Conservation (phyloP, 2,113 vertebrate species). For the Panthera tigris region DNA sequence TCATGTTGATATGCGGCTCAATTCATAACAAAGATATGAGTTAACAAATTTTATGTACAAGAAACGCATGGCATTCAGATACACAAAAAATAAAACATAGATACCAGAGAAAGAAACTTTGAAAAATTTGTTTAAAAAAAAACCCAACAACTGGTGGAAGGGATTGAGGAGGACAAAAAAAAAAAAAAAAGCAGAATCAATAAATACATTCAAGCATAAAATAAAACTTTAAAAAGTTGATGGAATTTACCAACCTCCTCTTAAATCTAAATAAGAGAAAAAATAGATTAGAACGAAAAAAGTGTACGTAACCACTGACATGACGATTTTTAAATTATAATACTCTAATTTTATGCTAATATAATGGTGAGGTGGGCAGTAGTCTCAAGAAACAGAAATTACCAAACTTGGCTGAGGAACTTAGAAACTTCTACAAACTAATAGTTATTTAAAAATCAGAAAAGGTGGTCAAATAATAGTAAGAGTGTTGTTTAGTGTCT, state of each 20-base stretch:
- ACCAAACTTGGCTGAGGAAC: neutral
- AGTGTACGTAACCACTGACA: neutral
- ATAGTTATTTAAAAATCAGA: neutral
- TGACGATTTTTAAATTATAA: neutral
- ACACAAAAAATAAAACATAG: neutral
- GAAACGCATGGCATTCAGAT: neutral
- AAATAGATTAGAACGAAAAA: neutral
- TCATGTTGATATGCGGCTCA: neutral
- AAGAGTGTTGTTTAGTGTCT: neutral
- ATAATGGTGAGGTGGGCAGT: neutral
- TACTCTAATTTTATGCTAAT: neutral
- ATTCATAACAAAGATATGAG: neutral
- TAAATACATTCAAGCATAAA: neutral
- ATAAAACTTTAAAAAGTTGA: constrained; percentile 10
- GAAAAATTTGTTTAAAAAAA: neutral
- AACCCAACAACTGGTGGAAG: neutral
- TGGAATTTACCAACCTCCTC: neutral
- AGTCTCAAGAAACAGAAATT: neutral
- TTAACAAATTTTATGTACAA: neutral
- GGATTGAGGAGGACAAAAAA: neutral
- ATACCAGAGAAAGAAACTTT: neutral
- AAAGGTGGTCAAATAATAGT: neutral
- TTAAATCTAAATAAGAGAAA: neutral
- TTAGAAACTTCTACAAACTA: neutral
- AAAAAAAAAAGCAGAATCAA: neutral